Evolutionary conservation across 2,113 vertebrate species (phyloP), one percentile per base, ranked within the genome.

Genomic region (Phyllopteryx taeniolatus): DNA sequence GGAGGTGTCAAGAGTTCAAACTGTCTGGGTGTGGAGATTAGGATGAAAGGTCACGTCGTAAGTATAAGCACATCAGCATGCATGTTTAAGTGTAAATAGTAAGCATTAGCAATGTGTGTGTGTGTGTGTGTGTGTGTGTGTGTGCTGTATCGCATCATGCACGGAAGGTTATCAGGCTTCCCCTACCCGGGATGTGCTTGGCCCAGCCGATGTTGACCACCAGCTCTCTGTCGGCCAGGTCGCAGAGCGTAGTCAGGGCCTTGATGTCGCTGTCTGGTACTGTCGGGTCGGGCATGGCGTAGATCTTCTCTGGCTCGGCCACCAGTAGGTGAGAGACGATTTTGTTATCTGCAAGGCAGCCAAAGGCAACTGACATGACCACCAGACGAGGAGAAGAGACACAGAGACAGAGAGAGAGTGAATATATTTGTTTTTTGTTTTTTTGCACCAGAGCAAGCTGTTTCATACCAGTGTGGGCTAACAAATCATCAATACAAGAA

Each of bases 201-300:
- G 98, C 98, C 97, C 97, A 99, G 90, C 98, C 97, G 74, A 99
- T 99, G 93, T 98, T 99, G 86, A 99, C 97, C 86, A 99, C 97
- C 87, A 99, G 86, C 86, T 99, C 97, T 67, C 97, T 93, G 91
- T 99, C 98, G 0, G 98, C 98, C 91, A 99, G 92, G 92, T 99
- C 98, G 73, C 98, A 99, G 86, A 99, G 95, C 67, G 98, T 99
- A 51, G 97, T 99, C 83, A 99, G 94, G 65, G 98, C 96, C 91
- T 99, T 99, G 93, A 99, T 98, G 93, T 99, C 98, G 71, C 96
- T 98, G 93, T 99, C 97, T 1, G 97, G 98, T 84, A 98, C 95
- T 46, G 97, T 99, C 43, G 97, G 98, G 91, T 99, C 97, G 56
- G 98, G 98, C 98, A 99, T 99, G 90, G 97, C 98, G 79, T 99